phyloP scores from a whole-genome alignment of 2,797 vertebrate genomes.

The Lithobates pipiens region DNA sequence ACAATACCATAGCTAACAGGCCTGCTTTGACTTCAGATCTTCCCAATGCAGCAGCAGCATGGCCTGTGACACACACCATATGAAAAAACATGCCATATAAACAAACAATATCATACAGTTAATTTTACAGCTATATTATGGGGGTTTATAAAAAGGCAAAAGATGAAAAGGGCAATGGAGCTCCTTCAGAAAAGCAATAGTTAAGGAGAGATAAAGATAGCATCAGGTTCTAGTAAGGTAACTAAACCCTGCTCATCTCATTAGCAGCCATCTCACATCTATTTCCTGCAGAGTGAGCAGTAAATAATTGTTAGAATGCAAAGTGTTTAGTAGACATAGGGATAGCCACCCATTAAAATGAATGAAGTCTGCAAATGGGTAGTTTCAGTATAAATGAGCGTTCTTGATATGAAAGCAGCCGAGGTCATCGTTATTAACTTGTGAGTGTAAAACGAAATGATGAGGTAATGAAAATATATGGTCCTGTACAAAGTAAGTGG shows the following conservation, averaged over 20 bases:
- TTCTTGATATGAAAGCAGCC: conserved; percentile 51
- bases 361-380: conserved; percentile 60
- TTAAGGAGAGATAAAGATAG: not conserved
- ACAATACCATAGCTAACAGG: too few species aligned
- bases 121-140: not conserved
- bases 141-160: too few species aligned
- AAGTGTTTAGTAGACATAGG: conserved; percentile 60
- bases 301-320: conserved; percentile 60
- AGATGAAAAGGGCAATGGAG: not conserved
- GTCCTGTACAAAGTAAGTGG: conserved; percentile 56
- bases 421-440: conserved; percentile 59
- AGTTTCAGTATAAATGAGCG: conserved; percentile 56
- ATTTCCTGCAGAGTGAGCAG: conserved; percentile 40
- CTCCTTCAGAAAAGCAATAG: not conserved
- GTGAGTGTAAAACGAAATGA: conserved; percentile 54
- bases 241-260: conserved; percentile 26
- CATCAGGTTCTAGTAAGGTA: conserved; percentile 28
- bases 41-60: too few species aligned
- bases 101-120: not conserved
- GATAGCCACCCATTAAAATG: conserved; percentile 56
- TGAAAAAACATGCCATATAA: too few species aligned
- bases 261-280: conserved; percentile 48
- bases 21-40: too few species aligned
- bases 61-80: too few species aligned
- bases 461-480: conserved; percentile 62